Evolutionary conservation across 2,113 vertebrate genomes (phyloP).

Genomic region (Actinemys pallida): DNA sequence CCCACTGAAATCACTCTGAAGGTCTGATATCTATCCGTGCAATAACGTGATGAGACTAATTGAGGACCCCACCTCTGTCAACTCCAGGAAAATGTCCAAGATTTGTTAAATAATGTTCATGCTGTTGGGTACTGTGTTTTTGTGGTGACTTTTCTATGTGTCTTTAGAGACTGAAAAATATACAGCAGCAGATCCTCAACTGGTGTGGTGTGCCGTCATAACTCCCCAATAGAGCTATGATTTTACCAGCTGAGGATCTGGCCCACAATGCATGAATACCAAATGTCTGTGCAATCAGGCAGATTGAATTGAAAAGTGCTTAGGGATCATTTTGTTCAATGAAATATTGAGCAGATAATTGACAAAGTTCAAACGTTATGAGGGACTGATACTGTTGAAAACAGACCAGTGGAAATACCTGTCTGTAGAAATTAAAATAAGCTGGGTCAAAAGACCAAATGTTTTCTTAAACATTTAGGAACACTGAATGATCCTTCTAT

Average conservation of each 20-base stretch:
- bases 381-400: not conserved
- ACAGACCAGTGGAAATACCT: not conserved
- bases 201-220: not conserved
- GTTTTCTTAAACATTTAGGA: not conserved
- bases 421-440: not conserved
- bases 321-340: conserved; percentile 62
- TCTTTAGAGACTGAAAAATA: conserved; percentile 82
- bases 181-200: conserved; percentile 29
- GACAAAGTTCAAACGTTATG: conserved; percentile 28
- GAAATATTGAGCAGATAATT: conserved; percentile 63
- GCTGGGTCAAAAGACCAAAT: not conserved
- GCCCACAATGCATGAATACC: conserved; percentile 72
- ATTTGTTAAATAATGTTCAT: conserved; percentile 82
- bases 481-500: not conserved
- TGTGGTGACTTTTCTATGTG: conserved; percentile 78
- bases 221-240: not conserved
- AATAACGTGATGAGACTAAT: not conserved
- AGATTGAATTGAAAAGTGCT: conserved; percentile 54
- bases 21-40: not conserved
- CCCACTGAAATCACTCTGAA: not conserved
- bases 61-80: conserved; percentile 74
- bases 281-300: conserved; percentile 64
- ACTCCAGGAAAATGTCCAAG: conserved; percentile 74
- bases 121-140: conserved; percentile 72
- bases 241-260: not conserved